Evolutionary conservation across 2,888 invertebrate species (phyloP).

Genomic region (Phrixothrix hirtus): DNA sequence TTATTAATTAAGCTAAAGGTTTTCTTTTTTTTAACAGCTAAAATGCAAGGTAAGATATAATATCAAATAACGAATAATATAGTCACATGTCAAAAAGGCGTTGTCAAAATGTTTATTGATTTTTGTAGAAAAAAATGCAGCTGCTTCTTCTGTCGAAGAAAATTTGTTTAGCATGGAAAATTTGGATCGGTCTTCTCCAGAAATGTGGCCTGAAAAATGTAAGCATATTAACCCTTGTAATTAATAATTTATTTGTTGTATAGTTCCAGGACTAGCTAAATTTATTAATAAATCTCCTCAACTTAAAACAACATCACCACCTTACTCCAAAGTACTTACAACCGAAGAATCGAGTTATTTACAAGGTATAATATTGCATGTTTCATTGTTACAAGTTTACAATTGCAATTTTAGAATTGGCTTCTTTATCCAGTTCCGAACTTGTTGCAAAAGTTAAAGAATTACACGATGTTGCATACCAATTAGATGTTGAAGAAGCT

Average conservation of each 20-base stretch:
- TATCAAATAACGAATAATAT: too few species aligned
- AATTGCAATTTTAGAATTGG: constrained; percentile 66
- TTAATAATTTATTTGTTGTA: constrained; percentile 31
- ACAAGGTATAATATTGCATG: too few species aligned
- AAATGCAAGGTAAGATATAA: too few species aligned
- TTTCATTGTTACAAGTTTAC: too few species aligned
- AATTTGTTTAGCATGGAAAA: constrained; percentile 87
- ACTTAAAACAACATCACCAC: constrained; percentile 64
- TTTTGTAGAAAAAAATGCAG: constrained; percentile 40
- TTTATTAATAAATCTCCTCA: constrained; percentile 73
- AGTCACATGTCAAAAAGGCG: constrained; percentile 9
- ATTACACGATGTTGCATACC: constrained; percentile 91
- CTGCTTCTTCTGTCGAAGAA: constrained; percentile 62
- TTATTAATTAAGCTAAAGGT: too few species aligned
- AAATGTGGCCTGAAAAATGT: constrained; percentile 96
- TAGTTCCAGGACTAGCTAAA: constrained; percentile 89
- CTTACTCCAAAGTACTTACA: constrained; percentile 72
- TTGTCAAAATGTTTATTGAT: constrained; percentile 37
- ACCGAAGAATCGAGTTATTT: constrained; percentile 75
- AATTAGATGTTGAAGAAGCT: constrained; percentile 91
- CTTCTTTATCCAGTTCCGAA: constrained; percentile 75
- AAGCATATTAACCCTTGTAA: constrained; percentile 52
- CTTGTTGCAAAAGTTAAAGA: constrained; percentile 92
- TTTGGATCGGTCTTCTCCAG: constrained; percentile 91
- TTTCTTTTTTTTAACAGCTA: too few species aligned